Evolutionary conservation across 1,140 invertebrate genomes (phyloP).

Genomic region (Globodera rostochiensis): DNA sequence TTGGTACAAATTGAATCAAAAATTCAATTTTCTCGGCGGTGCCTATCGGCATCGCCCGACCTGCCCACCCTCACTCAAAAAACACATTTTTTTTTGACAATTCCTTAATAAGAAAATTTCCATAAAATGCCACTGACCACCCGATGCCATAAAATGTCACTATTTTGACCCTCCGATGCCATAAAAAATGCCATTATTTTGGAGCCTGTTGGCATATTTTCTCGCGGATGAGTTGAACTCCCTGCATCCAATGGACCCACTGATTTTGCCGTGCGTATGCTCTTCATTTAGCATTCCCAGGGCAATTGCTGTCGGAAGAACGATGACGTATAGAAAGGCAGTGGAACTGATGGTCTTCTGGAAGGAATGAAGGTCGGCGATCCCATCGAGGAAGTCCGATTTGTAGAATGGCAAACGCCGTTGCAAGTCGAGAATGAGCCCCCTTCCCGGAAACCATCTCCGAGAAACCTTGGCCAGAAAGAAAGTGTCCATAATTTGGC

Average conservation of each 20-base stretch:
- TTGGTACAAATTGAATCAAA: too few relatives aligned
- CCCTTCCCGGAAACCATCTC: constrained; percentile 37
- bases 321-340: constrained; percentile 68
- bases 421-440: constrained; percentile 42
- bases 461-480: constrained; percentile 10
- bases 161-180: too few relatives aligned
- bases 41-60: too few relatives aligned
- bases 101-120: too few relatives aligned
- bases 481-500: constrained; percentile 49
- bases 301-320: constrained; percentile 67
- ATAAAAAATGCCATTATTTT: too few relatives aligned
- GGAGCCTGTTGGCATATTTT: too few relatives aligned
- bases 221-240: too few relatives aligned
- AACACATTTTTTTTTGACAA: too few relatives aligned
- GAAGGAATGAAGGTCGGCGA: constrained; percentile 64
- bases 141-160: too few relatives aligned
- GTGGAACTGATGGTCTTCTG: constrained; percentile 67
- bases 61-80: too few relatives aligned
- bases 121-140: too few relatives aligned
- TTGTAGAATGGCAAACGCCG: constrained; percentile 43
- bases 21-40: background rate
- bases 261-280: constrained; percentile 67
- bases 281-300: constrained; percentile 68
- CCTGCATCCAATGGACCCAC: constrained; percentile 47
- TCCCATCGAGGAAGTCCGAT: constrained; percentile 52